phyloP scores from a whole-genome alignment of 2,888 invertebrate genomes.

The Prosopocoilus inquinatus region DNA sequence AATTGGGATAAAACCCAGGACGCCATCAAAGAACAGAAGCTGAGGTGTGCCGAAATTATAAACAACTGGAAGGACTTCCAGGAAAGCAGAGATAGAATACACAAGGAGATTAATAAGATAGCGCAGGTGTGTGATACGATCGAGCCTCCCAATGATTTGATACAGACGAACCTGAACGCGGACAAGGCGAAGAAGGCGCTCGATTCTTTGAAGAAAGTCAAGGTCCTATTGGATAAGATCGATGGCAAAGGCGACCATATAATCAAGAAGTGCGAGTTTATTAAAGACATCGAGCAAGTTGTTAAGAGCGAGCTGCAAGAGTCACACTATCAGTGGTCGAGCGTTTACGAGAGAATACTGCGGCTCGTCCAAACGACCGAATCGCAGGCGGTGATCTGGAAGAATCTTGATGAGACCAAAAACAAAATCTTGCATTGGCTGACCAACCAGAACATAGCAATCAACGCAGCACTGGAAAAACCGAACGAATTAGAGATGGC shows the following conservation, averaged over 20 bases:
- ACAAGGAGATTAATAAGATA: conserved; percentile 68
- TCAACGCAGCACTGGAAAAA: conserved; percentile 74
- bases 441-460: conserved; percentile 73
- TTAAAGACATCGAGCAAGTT: conserved; percentile 65
- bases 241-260: conserved; percentile 73
- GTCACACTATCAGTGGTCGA: conserved; percentile 68
- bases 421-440: conserved; percentile 83
- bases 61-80: conserved; percentile 73
- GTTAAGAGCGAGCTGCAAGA: conserved; percentile 61
- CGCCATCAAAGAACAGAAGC: conserved; percentile 69
- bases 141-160: conserved; percentile 68
- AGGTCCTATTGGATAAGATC: conserved; percentile 73
- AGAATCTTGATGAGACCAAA: conserved; percentile 84
- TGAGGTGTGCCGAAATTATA: conserved; percentile 70
- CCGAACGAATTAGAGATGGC: conserved; percentile 79
- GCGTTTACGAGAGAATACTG: conserved; percentile 67
- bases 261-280: conserved; percentile 65
- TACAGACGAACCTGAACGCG: conserved; percentile 67
- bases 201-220: conserved; percentile 73
- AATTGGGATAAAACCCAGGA: conserved; percentile 80
- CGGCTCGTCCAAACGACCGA: conserved; percentile 79
- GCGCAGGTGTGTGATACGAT: conserved; percentile 64
- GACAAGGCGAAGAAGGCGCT: conserved; percentile 76
- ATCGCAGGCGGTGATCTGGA: conserved; percentile 89
- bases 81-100: conserved; percentile 69